phyloP scores from a whole-genome alignment of 2,888 invertebrate genomes.

The Fabriciana adippe region DNA sequence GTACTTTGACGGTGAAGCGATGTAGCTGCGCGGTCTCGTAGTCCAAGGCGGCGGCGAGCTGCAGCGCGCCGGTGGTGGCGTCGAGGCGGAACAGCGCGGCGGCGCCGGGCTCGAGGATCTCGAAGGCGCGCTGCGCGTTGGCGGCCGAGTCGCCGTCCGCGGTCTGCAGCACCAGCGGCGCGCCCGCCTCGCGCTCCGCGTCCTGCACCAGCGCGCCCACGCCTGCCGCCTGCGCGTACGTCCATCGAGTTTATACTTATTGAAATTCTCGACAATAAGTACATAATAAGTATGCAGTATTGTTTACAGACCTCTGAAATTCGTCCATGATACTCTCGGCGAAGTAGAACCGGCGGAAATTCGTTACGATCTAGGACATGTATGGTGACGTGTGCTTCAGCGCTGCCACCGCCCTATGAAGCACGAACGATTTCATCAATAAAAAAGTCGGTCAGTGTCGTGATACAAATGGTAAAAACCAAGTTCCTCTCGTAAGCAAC shows the following conservation, averaged over 20 bases:
- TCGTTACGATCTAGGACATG: conserved; percentile 96
- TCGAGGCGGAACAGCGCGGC: conserved; percentile 92
- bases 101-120: conserved; percentile 90
- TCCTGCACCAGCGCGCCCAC: conserved; percentile 44
- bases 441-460: not conserved
- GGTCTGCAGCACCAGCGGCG: conserved; percentile 92
- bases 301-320: conserved; percentile 83
- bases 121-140: conserved; percentile 92
- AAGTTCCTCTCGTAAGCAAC: not conserved
- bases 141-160: conserved; percentile 93
- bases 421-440: not conserved
- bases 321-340: conserved; percentile 85
- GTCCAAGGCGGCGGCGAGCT: conserved; percentile 89
- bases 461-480: not conserved
- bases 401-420: conserved; percentile 82
- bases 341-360: conserved; percentile 88
- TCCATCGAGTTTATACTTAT: not conserved
- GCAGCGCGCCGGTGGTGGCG: conserved; percentile 93
- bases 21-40: conserved; percentile 87
- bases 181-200: conserved; percentile 86
- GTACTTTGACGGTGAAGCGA: conserved; percentile 90
- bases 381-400: conserved; percentile 87
- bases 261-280: not conserved
- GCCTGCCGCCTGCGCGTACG: conserved; percentile 29
- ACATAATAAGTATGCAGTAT: not conserved